Conservation (phyloP, 2,888 invertebrate genomes). For the Pammene fasciana region DNA sequence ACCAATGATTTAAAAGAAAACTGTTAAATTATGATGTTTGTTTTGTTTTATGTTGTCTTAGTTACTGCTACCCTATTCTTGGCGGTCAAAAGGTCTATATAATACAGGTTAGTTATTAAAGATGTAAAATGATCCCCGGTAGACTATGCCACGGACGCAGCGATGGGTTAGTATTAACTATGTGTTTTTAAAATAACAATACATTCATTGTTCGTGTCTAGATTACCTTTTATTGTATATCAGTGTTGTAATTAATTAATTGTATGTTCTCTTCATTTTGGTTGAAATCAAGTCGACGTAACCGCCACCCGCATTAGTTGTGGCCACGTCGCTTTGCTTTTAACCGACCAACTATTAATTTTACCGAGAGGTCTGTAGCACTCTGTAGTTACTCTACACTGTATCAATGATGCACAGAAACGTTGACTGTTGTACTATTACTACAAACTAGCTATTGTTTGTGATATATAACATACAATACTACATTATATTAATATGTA, state of each 20-base stretch:
- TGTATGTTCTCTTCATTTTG: constrained; percentile 18
- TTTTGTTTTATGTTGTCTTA: too few species aligned
- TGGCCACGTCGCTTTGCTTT: constrained; percentile 1
- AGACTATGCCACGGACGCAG: not conserved
- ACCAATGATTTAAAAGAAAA: too few species aligned
- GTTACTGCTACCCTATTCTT: too few species aligned
- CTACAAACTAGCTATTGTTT: constrained; percentile 49
- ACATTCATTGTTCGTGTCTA: constrained; percentile 37
- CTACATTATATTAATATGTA: constrained; percentile 43
- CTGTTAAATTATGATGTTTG: not conserved
- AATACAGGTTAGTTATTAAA: not conserved
- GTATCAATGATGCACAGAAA: constrained; percentile 58
- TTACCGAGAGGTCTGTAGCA: constrained; percentile 64
- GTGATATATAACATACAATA: constrained; percentile 44
- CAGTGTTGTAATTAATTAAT: constrained; percentile 32
- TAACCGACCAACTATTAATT: constrained; percentile 3
- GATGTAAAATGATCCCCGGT: not conserved
- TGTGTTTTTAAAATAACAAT: constrained; percentile 24
- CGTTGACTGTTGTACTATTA: constrained; percentile 54
- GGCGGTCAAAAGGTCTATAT: too few species aligned
- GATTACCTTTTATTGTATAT: constrained; percentile 34
- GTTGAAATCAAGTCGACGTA: constrained; percentile 14
- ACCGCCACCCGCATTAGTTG: not conserved
- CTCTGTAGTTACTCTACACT: constrained; percentile 63
- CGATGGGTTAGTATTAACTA: constrained; percentile 23